A percentile compares a stretch with the other conserved stretches of the same genome.
Evolutionary conservation across 2,888 invertebrate genomes (phyloP).

Genomic region (Rotaria magnacalcarata): DNA sequence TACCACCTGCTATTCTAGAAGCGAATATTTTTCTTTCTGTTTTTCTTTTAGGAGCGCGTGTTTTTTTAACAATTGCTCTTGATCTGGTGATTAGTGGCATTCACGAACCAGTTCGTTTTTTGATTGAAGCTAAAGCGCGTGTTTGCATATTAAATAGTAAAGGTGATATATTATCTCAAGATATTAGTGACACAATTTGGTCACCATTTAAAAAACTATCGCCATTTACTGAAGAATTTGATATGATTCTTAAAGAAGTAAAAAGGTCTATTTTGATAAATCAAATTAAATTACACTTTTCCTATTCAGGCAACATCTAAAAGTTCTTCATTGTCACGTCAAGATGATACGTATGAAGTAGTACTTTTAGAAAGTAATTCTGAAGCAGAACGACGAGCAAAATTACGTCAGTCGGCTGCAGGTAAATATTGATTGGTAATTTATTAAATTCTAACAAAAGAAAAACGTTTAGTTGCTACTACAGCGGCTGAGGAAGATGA

Average conservation of each 20-base stretch:
- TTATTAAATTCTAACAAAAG: neutral
- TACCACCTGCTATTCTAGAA: neutral
- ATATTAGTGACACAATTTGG: slow-evolving; percentile 9
- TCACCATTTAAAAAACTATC: slow-evolving; percentile 34
- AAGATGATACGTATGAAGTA: slow-evolving; percentile 23
- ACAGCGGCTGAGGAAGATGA: slow-evolving; percentile 53
- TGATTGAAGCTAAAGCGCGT: slow-evolving; percentile 53
- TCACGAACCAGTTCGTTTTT: slow-evolving; percentile 82
- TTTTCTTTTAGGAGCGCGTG: slow-evolving; percentile 61
- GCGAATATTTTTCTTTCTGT: neutral
- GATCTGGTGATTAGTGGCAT: slow-evolving; percentile 85
- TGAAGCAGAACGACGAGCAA: neutral
- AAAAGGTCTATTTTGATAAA: neutral
- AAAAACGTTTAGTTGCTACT: neutral
- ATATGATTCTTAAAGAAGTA: slow-evolving; percentile 26
- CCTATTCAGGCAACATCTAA: neutral
- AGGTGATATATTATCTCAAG: neutral
- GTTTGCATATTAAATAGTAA: slow-evolving; percentile 32
- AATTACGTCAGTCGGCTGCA: slow-evolving; percentile 12
- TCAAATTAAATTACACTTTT: neutral
- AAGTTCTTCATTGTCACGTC: neutral
- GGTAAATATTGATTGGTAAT: neutral
- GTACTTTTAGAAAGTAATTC: neutral
- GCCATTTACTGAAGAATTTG: slow-evolving; percentile 35
- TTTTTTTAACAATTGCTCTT: slow-evolving; percentile 87